These are phyloP conservation scores for Urocitellus parryii DNA, from an alignment of 2,113 vertebrate species.

Conservation along the genomic window DNA sequence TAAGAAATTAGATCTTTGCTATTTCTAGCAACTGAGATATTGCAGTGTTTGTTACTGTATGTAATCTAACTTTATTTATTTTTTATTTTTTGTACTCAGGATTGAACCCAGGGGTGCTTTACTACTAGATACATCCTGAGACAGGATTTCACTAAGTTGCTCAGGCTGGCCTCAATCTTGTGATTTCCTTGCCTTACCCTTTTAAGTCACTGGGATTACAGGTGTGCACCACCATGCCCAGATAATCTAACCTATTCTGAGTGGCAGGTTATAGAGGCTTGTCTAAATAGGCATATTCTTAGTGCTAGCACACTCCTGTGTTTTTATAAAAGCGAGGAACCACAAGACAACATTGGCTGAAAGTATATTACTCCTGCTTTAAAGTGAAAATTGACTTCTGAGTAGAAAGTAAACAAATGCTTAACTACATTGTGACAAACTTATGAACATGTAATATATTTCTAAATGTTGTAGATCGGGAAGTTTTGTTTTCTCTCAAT, in stretches of 20 bases:
- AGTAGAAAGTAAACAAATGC: background rate
- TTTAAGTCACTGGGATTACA: too few relatives aligned
- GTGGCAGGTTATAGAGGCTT: background rate
- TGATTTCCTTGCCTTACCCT: too few relatives aligned
- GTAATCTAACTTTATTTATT: background rate
- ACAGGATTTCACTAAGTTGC: too few relatives aligned
- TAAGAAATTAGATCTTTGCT: background rate
- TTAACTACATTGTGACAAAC: background rate
- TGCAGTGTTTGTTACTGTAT: background rate
- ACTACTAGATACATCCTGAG: too few relatives aligned
- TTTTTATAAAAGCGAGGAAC: background rate
- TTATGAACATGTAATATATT: background rate
- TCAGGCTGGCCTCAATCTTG: too few relatives aligned
- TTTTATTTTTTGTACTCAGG: too few relatives aligned
- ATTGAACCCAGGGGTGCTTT: too few relatives aligned
- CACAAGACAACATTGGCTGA: background rate
- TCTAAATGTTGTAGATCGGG: background rate
- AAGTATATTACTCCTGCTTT: background rate
- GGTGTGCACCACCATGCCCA: too few relatives aligned
- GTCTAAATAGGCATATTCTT: background rate
- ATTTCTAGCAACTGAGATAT: background rate
- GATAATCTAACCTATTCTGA: background rate
- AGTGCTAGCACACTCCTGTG: background rate
- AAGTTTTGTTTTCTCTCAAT: constrained; percentile 22
- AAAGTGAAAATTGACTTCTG: background rate